A percentile compares a stretch with the other conserved stretches of the same genome.
Conservation (phyloP, 2,888 invertebrate genomes). For the Phytoseiulus persimilis region DNA sequence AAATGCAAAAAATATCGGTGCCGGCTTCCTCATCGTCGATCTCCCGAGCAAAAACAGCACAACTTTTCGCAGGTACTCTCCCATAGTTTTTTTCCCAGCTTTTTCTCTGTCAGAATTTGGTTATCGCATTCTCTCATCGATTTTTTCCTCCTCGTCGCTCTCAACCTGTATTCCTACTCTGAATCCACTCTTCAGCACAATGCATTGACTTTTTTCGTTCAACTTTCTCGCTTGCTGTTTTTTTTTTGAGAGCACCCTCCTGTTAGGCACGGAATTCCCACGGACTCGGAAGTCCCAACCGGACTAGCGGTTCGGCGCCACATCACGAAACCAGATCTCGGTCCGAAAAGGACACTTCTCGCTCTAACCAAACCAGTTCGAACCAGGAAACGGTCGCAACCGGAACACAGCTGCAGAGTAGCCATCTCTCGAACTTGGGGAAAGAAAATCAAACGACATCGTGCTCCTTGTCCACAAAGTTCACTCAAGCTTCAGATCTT, state of each 20-base stretch:
- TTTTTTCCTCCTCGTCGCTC: background rate
- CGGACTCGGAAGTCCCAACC: background rate
- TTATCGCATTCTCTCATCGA: background rate
- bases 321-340: background rate
- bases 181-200: background rate
- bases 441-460: background rate
- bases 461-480: background rate
- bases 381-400: background rate
- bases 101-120: background rate
- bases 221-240: background rate
- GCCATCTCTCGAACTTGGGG: background rate
- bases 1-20: too few species aligned
- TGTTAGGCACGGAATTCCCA: background rate
- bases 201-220: background rate
- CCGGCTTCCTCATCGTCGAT: too few species aligned
- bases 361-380: background rate
- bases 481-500: too few species aligned
- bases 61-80: background rate
- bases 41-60: background rate
- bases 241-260: background rate
- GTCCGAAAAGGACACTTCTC: background rate
- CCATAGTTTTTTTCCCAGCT: background rate
- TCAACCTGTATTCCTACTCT: background rate
- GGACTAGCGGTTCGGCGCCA: background rate
- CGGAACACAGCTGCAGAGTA: background rate